Evolutionary conservation across 1,140 invertebrate species (phyloP), one percentile per base, ranked within the genome.

Genomic region (Marisa cornuarietis): DNA sequence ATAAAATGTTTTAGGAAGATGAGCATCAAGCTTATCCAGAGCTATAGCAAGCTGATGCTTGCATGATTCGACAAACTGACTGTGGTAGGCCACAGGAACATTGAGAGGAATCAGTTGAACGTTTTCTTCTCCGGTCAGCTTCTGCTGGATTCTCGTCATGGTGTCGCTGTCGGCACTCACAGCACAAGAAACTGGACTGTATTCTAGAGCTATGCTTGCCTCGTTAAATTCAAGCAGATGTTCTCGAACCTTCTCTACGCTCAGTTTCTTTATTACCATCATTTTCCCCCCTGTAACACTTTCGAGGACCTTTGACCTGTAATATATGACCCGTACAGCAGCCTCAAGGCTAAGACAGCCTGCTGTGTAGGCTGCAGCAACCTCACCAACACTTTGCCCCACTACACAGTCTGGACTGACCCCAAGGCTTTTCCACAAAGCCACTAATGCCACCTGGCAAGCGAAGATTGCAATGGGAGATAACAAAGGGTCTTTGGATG

Each of bases 371-470:
- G 83, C 80, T 26, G 84, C 82, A 31, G 84, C 81, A 26, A 85
- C 82, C 61, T 85, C 84, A 9, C 84, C 84, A n/a, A 83, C 79
- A 11, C 80, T 82, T 71, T 83, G 82, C n/a, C 82, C 84, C 2
- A 83, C 49, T 22, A 83, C 58, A 31, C 24, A 71, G 66, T 68
- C 42, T 20, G 79, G 58, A 42, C 42, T 54, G 18, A 83, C 42
- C 8, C 82, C 80, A 18, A 49, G 80, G 63, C 80, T 51, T 20
- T 61, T 69, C 78, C 78, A 85, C 4, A 83, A 8, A 10, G 24
- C 18, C 8, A 71, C 66, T 0, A 82, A 62, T 16, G 75, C 80
- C 14, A 85, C 82, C 71, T 85, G 84, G 69, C 76, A 81, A 7
- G 84, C 77, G 71, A 84, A 82, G 3, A 82, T 79, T 14, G 81